These are phyloP conservation scores for Tapirus indicus DNA, from an alignment of 2,797 vertebrate species.

Conservation along the genomic window DNA sequence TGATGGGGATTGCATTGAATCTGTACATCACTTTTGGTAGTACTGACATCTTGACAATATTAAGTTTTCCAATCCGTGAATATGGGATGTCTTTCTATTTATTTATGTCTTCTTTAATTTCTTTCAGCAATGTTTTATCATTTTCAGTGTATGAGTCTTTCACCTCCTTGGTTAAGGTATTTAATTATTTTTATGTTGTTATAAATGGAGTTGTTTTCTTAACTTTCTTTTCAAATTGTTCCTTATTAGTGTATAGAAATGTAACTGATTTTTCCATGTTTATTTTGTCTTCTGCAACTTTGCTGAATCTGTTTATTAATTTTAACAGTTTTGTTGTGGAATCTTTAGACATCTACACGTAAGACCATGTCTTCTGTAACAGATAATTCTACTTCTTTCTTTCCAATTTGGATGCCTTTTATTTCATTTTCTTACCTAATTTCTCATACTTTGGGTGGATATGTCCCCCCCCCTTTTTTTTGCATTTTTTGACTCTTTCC, in stretches of 20 bases:
- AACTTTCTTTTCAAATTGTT: background rate
- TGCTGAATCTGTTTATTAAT: background rate
- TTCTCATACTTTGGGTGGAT: no score
- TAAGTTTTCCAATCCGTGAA: background rate
- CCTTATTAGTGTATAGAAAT: background rate
- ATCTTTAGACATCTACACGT: background rate
- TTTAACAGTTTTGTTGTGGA: background rate
- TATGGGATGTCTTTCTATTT: background rate
- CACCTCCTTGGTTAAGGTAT: background rate
- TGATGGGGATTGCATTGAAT: background rate
- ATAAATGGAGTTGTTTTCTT: background rate
- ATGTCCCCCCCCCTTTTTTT: no score
- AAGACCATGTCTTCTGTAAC: background rate
- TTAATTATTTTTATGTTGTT: background rate
- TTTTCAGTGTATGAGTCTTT: background rate
- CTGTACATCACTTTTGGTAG: background rate
- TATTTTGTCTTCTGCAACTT: background rate
- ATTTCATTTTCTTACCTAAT: background rate
- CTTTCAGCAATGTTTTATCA: background rate
- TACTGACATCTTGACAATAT: background rate
- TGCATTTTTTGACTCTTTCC: no score
- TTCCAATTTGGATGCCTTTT: background rate
- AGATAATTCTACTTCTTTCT: background rate
- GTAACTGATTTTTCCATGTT: background rate
- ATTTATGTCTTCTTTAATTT: background rate